Conservation (phyloP, 1,140 invertebrate species). For the Augochlora pura region DNA sequence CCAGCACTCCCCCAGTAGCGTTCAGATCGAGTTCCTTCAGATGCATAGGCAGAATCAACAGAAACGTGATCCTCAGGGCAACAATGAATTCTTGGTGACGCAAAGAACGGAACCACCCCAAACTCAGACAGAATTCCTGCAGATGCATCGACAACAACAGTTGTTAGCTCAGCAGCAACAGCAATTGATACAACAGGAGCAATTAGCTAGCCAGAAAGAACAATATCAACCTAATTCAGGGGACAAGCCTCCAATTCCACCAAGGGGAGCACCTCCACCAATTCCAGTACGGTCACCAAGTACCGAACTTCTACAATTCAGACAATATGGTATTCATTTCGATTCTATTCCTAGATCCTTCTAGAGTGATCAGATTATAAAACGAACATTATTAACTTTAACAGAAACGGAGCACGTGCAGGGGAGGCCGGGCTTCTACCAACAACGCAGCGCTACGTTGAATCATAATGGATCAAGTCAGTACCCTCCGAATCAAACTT, state of each 20-base stretch:
- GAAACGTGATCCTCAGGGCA: conserved; percentile 55
- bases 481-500: conserved; percentile 66
- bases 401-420: conserved; percentile 71
- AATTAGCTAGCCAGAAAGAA: conserved; percentile 62
- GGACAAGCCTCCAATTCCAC: conserved; percentile 82
- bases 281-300: conserved; percentile 77
- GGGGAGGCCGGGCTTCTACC: conserved; percentile 72
- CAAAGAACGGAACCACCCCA: conserved; percentile 62
- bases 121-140: conserved; percentile 68
- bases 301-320: conserved; percentile 71
- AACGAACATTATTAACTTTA: background rate
- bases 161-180: conserved; percentile 61
- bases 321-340: conserved; percentile 69
- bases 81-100: conserved; percentile 55
- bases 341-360: too few species aligned
- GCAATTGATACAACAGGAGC: conserved; percentile 68
- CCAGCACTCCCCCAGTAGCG: conserved; percentile 62
- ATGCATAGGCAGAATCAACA: conserved; percentile 74
- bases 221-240: conserved; percentile 67
- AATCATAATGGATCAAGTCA: conserved; percentile 78
- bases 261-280: conserved; percentile 81
- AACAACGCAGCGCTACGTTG: conserved; percentile 69
- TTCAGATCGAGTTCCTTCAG: conserved; percentile 75
- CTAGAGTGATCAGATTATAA: background rate
- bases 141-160: conserved; percentile 71